A percentile compares a stretch with the other conserved stretches of the same genome.
Evolutionary conservation across 2,888 invertebrate genomes (phyloP).

Genomic region (Cacoxenus indagator): DNA sequence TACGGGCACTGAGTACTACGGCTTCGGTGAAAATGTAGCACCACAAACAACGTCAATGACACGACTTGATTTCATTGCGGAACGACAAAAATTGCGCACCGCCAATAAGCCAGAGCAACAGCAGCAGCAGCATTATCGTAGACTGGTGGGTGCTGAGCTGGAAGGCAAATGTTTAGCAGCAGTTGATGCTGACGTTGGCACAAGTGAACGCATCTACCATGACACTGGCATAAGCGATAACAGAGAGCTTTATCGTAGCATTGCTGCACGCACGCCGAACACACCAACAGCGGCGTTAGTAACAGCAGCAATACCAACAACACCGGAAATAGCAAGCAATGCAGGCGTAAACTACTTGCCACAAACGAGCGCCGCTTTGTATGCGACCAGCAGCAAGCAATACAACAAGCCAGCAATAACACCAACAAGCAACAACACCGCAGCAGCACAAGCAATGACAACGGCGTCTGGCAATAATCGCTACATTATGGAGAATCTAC

Average conservation of each 20-base stretch:
- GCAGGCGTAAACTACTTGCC: conserved; percentile 19
- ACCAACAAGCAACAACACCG: conserved; percentile 27
- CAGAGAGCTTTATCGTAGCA: background rate
- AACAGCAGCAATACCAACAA: conserved; percentile 27
- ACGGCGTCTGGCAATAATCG: conserved; percentile 53
- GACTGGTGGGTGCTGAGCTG: background rate
- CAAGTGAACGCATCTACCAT: conserved; percentile 25
- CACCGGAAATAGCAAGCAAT: conserved; percentile 34
- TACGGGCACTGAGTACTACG: conserved; percentile 43
- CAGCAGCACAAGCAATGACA: conserved; percentile 33
- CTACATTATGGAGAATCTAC: conserved; percentile 65
- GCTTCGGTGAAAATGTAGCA: conserved; percentile 37
- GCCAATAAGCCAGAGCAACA: conserved; percentile 22
- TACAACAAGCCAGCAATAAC: conserved; percentile 33
- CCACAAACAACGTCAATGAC: conserved; percentile 35
- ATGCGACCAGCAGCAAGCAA: conserved; percentile 50
- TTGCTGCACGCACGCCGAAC: conserved; percentile 15
- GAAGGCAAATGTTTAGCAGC: background rate
- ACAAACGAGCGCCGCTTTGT: conserved; percentile 28
- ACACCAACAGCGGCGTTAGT: conserved; percentile 26
- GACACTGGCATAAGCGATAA: conserved; percentile 12
- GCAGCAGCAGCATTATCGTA: conserved; percentile 14
- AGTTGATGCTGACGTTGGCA: conserved; percentile 9
- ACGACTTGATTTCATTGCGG: conserved; percentile 32
- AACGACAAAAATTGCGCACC: background rate